These are phyloP conservation scores for Ips nitidus DNA, from an alignment of 1,140 invertebrate genomes.

Conservation along the genomic window DNA sequence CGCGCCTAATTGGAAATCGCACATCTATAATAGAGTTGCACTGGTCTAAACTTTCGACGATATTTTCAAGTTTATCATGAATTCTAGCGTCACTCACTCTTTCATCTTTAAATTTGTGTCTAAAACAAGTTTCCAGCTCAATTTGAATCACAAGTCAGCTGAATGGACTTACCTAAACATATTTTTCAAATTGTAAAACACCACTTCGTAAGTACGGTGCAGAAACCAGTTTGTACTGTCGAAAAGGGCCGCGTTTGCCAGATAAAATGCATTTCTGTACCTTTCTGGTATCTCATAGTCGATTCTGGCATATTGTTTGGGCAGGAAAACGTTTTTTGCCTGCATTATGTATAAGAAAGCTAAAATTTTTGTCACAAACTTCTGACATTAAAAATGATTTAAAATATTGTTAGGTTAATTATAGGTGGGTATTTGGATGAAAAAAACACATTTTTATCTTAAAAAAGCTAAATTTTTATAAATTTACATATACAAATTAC, in stretches of 20 bases:
- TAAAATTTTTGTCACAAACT: neutral
- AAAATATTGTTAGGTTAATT: neutral
- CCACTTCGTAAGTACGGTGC: constrained; percentile 63
- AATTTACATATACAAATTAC: constrained; percentile 45
- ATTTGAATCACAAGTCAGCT: too few relatives aligned
- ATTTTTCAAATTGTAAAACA: constrained; percentile 67
- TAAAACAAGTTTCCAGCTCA: constrained; percentile 8
- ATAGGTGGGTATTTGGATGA: neutral
- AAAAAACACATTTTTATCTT: neutral
- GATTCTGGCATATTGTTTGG: constrained; percentile 9
- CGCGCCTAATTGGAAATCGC: constrained; percentile 73
- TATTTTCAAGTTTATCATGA: constrained; percentile 63
- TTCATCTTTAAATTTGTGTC: constrained; percentile 3
- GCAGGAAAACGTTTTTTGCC: neutral
- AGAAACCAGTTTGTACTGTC: constrained; percentile 75
- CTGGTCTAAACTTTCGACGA: constrained; percentile 72
- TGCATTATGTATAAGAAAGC: constrained; percentile 3
- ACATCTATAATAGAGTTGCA: constrained; percentile 75
- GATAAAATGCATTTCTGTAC: constrained; percentile 59
- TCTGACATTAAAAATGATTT: constrained; percentile 2
- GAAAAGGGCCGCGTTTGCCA: constrained; percentile 68
- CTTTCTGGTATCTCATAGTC: constrained; percentile 63
- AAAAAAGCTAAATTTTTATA: constrained; percentile 7
- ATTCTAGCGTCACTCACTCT: constrained; percentile 11
- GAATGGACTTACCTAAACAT: constrained; percentile 53